Evolutionary conservation across 92 coral and sea anemone species (phyloP).

Genomic region (Virgularia gustaviana): DNA sequence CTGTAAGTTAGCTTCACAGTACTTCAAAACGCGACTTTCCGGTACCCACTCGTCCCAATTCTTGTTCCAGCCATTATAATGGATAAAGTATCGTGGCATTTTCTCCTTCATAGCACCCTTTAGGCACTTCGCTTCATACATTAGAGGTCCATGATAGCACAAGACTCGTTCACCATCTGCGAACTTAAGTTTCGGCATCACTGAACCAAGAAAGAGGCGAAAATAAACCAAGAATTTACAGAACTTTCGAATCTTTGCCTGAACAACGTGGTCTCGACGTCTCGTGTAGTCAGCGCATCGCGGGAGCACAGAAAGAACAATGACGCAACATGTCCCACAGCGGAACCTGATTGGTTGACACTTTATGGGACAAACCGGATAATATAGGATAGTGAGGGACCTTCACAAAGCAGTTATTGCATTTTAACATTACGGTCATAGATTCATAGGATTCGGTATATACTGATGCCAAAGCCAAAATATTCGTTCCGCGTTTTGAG

Average conservation of each 20-base stretch:
- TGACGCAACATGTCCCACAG: constrained; percentile 23
- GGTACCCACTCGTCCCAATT: constrained; percentile 99
- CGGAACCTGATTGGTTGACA: constrained; percentile 16
- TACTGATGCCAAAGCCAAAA: too few relatives aligned
- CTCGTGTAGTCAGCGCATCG: too few relatives aligned
- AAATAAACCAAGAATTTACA: background rate
- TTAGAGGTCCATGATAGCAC: constrained; percentile 92
- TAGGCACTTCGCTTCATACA: constrained; percentile 96
- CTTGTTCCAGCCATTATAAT: constrained; percentile 98
- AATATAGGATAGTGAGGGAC: background rate
- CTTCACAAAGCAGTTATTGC: background rate
- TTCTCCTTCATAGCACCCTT: constrained; percentile 91
- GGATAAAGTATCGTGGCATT: constrained; percentile 89
- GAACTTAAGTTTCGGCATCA: constrained; percentile 94
- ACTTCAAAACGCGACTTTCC: constrained; percentile 88
- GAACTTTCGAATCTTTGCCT: background rate
- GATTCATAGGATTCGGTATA: too few relatives aligned
- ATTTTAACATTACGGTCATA: too few relatives aligned
- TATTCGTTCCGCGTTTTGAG: too few relatives aligned
- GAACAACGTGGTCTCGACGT: constrained; percentile 43
- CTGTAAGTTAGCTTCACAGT: constrained; percentile 85
- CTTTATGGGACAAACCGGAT: background rate
- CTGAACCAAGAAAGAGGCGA: constrained; percentile 3
- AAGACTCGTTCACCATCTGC: constrained; percentile 97
- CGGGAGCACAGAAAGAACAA: constrained; percentile 14